phyloP scores from a whole-genome alignment of 37 sponge, comb jelly and placozoan genomes.

The Halichondria panicea region DNA sequence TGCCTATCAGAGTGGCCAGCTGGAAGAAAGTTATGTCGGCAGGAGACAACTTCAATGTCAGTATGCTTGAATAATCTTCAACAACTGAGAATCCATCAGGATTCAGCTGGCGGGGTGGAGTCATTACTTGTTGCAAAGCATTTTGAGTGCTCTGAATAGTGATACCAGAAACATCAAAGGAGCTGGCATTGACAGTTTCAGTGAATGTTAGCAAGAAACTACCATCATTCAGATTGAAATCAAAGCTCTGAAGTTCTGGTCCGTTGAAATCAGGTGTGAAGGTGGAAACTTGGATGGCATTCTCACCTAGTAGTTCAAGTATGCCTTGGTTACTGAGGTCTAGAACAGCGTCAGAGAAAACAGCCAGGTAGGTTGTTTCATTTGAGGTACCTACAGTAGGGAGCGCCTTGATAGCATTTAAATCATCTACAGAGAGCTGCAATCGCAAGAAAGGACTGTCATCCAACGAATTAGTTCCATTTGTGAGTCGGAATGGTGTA shows the following conservation, averaged over 20 bases:
- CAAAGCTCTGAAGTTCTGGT: constrained; percentile 54
- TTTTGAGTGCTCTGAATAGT: constrained; percentile 50
- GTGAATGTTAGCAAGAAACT: constrained; percentile 68
- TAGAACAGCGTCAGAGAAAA: constrained; percentile 42
- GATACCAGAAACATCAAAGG: constrained; percentile 45
- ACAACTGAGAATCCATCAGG: constrained; percentile 19
- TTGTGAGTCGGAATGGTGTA: constrained; percentile 22
- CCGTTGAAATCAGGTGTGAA: constrained; percentile 45
- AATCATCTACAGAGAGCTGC: constrained; percentile 40
- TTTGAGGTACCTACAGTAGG: constrained; percentile 45
- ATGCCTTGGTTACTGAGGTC: constrained; percentile 73
- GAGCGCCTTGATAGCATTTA: constrained; percentile 71
- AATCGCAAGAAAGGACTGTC: constrained; percentile 51
- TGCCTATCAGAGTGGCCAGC: constrained; percentile 31
- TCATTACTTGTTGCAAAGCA: constrained; percentile 7
- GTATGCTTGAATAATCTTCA: constrained; percentile 37
- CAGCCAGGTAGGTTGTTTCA: constrained; percentile 56
- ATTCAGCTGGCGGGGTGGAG: constrained; percentile 5
- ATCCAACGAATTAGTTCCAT: constrained; percentile 44
- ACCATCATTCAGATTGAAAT: constrained; percentile 74
- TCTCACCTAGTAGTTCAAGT: constrained; percentile 6
- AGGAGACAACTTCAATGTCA: constrained; percentile 41
- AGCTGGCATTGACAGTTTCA: constrained; percentile 80
- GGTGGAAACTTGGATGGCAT: constrained; percentile 50
- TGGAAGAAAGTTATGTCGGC: constrained; percentile 63